Evolutionary conservation across 2,888 invertebrate species (phyloP), one percentile per base, ranked within the genome.

Genomic region (Parnassius smintheus): DNA sequence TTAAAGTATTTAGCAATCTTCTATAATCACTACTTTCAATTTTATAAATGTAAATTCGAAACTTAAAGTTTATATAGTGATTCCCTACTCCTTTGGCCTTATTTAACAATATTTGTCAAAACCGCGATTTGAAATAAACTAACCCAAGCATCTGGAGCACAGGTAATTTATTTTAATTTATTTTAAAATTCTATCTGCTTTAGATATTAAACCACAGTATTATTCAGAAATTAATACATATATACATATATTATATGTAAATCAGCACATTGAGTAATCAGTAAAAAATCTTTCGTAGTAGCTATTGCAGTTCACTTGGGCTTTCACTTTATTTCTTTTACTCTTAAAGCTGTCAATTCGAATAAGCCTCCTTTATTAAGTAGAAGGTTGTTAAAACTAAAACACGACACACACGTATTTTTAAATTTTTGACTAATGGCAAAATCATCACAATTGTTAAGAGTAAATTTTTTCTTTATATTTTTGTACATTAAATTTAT

Each of bases 381-480:
- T 82, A 83, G 78, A 76, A 65, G 67, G 70, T 73, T 72, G 69
- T 75, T 80, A 61, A 70, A 75, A 68, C 72, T 68, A 71, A 68
- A 70, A 74, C 64, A 70, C 70, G 65, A 70, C 66, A 72, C 68
- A 80, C 76, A 78, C 75, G 64, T 72, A 72, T 75, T 35, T 75
- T 77, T 65, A 69, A 80, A 80, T 80, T 86, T 88, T 90, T 83
- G 83, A 89, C 88, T 90, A 86, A 86, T 90, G 91, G 91, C 91
- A 91, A 91, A 88, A 85, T 86, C 86, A 81, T 81, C 85, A 87
- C 91, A 91, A 91, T 91, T 91, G 90, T 91, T 91, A 91, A 90
- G 89, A 86, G 81, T 82, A 75, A 78, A 79, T 73, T 74, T 74
- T 70, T 72, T 75, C 72, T 75, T 73, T 70, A 70, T 75, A 75